Percentiles rank a stretch among this genome's conserved stretches.
These are phyloP conservation scores for Piscicola geometra DNA, from an alignment of 2,888 invertebrate species.

Conservation along the genomic window DNA sequence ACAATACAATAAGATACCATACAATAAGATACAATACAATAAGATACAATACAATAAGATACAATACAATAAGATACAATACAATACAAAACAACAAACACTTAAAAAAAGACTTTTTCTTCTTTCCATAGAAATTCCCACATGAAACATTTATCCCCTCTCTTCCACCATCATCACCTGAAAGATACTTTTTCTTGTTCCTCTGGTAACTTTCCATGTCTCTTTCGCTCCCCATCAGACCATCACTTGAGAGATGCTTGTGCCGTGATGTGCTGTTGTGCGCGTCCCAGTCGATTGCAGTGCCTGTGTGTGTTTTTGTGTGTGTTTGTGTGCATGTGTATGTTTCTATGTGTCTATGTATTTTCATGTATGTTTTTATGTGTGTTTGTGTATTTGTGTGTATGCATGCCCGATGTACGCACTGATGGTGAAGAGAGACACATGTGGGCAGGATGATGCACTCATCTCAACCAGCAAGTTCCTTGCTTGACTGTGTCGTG, in stretches of 20 bases:
- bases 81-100: no score
- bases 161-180: background rate
- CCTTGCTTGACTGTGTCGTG: background rate
- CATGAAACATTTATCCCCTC: background rate
- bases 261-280: background rate
- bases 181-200: no score
- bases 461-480: background rate
- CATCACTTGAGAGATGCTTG: no score
- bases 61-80: no score
- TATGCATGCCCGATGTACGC: background rate
- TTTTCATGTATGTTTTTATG: background rate
- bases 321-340: background rate
- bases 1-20: conserved; percentile 15
- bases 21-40: no score
- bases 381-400: background rate
- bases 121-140: no score
- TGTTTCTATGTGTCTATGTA: background rate
- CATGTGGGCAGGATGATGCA: background rate
- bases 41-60: background rate
- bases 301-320: background rate
- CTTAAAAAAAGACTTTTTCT: no score
- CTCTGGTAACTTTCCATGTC: no score
- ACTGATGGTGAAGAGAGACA: background rate
- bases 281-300: background rate
- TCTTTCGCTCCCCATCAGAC: background rate